Percentiles rank a stretch among this genome's conserved stretches.
phyloP scores from a whole-genome alignment of 2,888 invertebrate genomes.

The Stomorhina lunata region DNA sequence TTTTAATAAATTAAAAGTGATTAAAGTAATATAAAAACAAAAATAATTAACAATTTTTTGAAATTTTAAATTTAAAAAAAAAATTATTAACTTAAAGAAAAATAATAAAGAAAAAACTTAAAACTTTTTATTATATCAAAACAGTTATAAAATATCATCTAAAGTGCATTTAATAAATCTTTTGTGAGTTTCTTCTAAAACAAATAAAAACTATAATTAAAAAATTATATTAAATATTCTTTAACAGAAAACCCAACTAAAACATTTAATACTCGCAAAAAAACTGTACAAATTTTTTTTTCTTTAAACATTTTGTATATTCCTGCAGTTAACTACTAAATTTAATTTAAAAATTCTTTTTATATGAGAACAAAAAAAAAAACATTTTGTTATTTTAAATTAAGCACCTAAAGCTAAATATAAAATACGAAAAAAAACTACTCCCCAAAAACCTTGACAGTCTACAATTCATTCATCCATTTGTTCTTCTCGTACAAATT shows the following conservation, averaged over 20 bases:
- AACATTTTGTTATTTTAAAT: slow-evolving; percentile 23
- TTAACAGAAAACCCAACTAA: neutral
- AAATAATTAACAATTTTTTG: neutral
- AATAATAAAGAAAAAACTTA: neutral
- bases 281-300: neutral
- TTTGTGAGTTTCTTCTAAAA: slow-evolving; percentile 73
- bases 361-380: too few species aligned
- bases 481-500: neutral
- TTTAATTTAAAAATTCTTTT: neutral
- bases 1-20: neutral
- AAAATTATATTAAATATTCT: neutral
- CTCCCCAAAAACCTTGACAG: slow-evolving; percentile 30
- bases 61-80: neutral
- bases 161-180: slow-evolving; percentile 78
- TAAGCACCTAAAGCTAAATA: slow-evolving; percentile 14
- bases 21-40: neutral
- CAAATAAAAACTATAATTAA: neutral
- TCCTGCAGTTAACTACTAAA: neutral
- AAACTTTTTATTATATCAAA: too few species aligned
- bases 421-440: slow-evolving; percentile 3
- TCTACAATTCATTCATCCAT: slow-evolving; percentile 2
- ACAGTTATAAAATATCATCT: slow-evolving; percentile 55
- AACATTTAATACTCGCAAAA: neutral
- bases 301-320: neutral
- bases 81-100: neutral